Conservation (phyloP, 2,113 vertebrate species). For the Pycnonotus jocosus region DNA sequence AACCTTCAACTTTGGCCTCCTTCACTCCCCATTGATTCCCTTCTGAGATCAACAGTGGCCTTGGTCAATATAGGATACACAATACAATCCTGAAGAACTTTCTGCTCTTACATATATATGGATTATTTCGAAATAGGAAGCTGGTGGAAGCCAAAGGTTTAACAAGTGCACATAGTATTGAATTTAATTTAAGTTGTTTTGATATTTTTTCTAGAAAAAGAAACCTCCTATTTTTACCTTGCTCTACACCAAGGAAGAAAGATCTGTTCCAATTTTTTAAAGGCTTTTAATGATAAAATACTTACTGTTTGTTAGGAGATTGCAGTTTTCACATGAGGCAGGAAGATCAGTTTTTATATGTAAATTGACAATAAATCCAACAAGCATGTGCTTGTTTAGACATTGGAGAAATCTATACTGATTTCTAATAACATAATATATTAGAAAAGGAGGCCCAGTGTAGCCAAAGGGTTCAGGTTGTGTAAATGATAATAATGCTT, state of each 20-base stretch:
- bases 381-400: background rate
- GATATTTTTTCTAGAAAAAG: background rate
- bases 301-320: background rate
- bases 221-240: accelerated
- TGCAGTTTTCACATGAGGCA: background rate
- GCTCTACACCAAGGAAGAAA: background rate
- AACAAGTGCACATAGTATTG: background rate
- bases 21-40: background rate
- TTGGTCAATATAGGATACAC: background rate
- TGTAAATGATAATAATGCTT: background rate
- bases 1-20: conserved; percentile 21
- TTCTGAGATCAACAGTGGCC: background rate
- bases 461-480: background rate
- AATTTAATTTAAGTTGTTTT: background rate
- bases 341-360: background rate
- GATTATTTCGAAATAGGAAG: background rate
- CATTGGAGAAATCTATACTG: background rate
- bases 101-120: background rate
- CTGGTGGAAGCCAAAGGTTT: background rate
- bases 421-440: background rate
- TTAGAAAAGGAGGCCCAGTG: background rate
- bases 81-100: background rate
- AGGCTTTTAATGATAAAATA: background rate
- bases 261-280: background rate
- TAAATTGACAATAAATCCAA: background rate